Evolutionary conservation across 2,888 invertebrate species (phyloP).

Genomic region (Morpho achilles): DNA sequence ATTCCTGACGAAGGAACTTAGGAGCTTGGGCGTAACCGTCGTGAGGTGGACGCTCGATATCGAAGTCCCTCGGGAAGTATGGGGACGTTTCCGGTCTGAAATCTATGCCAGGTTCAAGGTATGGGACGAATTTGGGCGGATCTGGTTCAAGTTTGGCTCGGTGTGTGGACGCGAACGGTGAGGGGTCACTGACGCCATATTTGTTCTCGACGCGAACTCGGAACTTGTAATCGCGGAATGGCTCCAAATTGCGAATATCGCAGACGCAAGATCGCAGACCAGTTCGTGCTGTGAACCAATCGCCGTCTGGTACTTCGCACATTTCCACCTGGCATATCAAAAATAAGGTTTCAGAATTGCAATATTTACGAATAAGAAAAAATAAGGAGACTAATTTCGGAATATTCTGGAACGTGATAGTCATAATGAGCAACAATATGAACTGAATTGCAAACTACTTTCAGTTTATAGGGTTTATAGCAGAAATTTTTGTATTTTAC

Average conservation of each 20-base stretch:
- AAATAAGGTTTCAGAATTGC: too few relatives aligned
- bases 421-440: too few relatives aligned
- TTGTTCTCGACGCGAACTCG: constrained; percentile 97
- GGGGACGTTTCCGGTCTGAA: constrained; percentile 91
- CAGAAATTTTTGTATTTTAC: too few relatives aligned
- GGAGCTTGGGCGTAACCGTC: constrained; percentile 92
- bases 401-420: too few relatives aligned
- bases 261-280: constrained; percentile 93
- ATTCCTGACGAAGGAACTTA: constrained; percentile 91
- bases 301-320: constrained; percentile 93
- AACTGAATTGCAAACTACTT: too few relatives aligned
- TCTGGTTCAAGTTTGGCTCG: constrained; percentile 88
- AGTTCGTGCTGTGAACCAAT: constrained; percentile 93
- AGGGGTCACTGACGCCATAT: constrained; percentile 97
- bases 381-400: too few relatives aligned
- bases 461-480: too few relatives aligned
- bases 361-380: too few relatives aligned
- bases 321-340: constrained; percentile 83
- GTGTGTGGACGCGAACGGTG: constrained; percentile 92
- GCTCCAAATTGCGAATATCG: constrained; percentile 93
- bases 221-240: constrained; percentile 97
- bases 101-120: constrained; percentile 88
- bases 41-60: constrained; percentile 92
- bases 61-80: constrained; percentile 95
- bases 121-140: constrained; percentile 88